Evolutionary conservation across 2,797 vertebrate species (phyloP), one percentile per base, ranked within the genome.

Genomic region (Cirrhinus molitorella): DNA sequence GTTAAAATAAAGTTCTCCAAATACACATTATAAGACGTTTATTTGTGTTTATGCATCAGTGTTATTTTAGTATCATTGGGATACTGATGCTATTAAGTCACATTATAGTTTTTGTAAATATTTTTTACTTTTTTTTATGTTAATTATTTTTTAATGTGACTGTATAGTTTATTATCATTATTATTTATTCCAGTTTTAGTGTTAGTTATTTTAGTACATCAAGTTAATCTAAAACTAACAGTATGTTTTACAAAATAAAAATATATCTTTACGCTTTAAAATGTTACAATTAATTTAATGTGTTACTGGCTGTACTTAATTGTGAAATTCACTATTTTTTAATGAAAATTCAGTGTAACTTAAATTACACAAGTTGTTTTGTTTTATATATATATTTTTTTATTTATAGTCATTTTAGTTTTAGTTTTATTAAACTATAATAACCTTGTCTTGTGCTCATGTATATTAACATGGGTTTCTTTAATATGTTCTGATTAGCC

Each of bases 401-500:
- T 8, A 40, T 37, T 37, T 5, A 34, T 34, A 34, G 31, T 34
- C 43, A 43, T 66, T 17, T 6, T 8, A n/a, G 12, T 73, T 81
- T 65, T 11, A 81, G 40, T 43, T 43, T 43, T n/a, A n/a, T 43
- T 43, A 9, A 43, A 43, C 9, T n/a, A n/a, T n/a, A n/a, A 28
- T 61, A 25, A 25, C 12, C 57, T 2, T 6, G 12, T 25, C 6
- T 8, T 28, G 6, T 61, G 13, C 3, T 16, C 14, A 11, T 57
- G 7, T 37, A n/a, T 79, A 23, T 74, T 79, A 40, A 76, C 66
- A 57, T 28, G 61, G 37, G 23, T 49, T 72, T 83, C 1, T 74
- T 19, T 80, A 14, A 2, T 66, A 10, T 85, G 28, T 88, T 82
- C 40, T 71, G 71, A 19, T 53, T 89, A 99, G 98, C 95, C 97